Evolutionary conservation across 2,797 vertebrate genomes (phyloP), one percentile per base, ranked within the genome.

Genomic region (Chaetophractus vellerosus): DNA sequence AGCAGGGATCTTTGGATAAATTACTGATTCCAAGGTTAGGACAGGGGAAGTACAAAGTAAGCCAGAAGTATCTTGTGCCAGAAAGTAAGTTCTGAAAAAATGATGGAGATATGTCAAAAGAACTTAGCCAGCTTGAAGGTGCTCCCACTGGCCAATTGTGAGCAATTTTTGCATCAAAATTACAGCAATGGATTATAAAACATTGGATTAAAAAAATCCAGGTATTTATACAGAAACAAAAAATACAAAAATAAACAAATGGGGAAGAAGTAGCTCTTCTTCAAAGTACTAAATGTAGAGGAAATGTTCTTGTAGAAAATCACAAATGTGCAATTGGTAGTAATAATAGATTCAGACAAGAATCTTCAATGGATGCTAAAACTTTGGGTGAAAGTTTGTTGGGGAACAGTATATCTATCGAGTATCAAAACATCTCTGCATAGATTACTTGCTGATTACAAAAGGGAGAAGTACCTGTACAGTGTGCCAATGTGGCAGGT

Each of bases 331-430:
- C 26, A 79, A 78, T 87, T 59, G n/a, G 23, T 36, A 72, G 52
- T 36, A 45, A 61, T 36, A 75, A 66, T 3, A 69, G 18, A 72
- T 90, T 52, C 24, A 84, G 82, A 80, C 21, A 18, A 16, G 18
- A 79, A 26, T 90, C 84, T 88, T 95, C 72, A 64, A 5, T 63
- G 89, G 71, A 24, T 38, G 26, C 38, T 83, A 61, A 92, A 95
- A 92, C 86, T 85, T 28, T 21, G 21, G 24, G 63, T 89, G 64
- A 52, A 84, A 88, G 38, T 36, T 10, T 94, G 19, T 75, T 71
- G 19, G 59, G 36, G n/a, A 91, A 52, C 14, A 93, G 26, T 26
- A 3, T 78, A 55, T 31, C 81, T 81, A 38, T 16, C 91, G n/a
- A 66, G 21, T 64, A 26, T 90, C 76, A 41, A 72, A 38, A 24